Evolutionary conservation across 2,113 vertebrate species (phyloP).

Genomic region (Sclerurus mexicanus): DNA sequence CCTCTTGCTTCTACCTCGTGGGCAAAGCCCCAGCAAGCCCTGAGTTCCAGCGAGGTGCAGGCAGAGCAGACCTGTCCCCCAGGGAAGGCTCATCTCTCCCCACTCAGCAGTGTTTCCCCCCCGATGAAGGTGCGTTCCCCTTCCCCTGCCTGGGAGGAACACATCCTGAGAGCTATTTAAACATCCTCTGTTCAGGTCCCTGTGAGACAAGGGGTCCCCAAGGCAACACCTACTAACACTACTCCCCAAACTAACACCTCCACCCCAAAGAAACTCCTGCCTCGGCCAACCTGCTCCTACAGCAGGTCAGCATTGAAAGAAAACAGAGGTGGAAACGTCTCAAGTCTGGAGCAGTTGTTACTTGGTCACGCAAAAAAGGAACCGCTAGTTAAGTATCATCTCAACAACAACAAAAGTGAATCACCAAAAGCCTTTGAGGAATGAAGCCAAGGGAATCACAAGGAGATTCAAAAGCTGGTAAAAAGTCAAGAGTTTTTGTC

Average conservation of each 20-base stretch:
- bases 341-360: not conserved
- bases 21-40: not conserved
- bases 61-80: not conserved
- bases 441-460: not conserved
- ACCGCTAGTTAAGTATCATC: not conserved
- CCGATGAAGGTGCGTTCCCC: not conserved
- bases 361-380: not conserved
- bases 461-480: not conserved
- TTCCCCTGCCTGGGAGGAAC: not conserved
- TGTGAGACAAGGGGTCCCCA: not conserved
- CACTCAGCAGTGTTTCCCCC: not conserved
- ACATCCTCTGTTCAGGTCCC: not conserved
- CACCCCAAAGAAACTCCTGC: not conserved
- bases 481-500: not conserved
- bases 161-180: not conserved
- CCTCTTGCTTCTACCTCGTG: not conserved
- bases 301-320: not conserved
- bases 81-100: not conserved
- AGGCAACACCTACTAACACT: too few species aligned
- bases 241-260: not conserved
- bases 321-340: not conserved
- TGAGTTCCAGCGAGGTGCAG: fast-evolving
- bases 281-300: not conserved
- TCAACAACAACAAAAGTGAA: not conserved
- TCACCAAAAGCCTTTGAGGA: not conserved